phyloP scores from a whole-genome alignment of 2,797 vertebrate genomes.

The Tympanoctomys barrerae region DNA sequence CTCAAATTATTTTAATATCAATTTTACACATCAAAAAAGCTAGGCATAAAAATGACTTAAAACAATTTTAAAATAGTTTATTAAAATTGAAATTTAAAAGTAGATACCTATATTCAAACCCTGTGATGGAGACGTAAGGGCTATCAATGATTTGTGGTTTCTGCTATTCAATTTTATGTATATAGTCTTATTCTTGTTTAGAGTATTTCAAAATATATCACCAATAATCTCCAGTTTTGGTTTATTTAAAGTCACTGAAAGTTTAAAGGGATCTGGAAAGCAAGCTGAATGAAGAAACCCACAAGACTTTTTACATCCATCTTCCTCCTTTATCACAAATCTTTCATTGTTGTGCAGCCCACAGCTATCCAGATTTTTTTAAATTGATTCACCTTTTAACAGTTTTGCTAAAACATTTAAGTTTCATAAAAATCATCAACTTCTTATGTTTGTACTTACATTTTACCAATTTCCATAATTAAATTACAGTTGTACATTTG shows the following conservation, averaged over 20 bases:
- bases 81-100: conserved; percentile 57
- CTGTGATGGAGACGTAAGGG: background rate
- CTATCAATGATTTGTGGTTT: background rate
- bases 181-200: conserved; percentile 52
- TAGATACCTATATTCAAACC: background rate
- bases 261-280: conserved; percentile 35
- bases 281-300: conserved; percentile 16
- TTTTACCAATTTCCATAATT: conserved; percentile 69
- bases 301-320: conserved; percentile 46
- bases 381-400: conserved; percentile 57
- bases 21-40: conserved; percentile 29
- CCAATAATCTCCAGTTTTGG: background rate
- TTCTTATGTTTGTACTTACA: conserved; percentile 43
- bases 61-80: conserved; percentile 39
- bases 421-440: conserved; percentile 52
- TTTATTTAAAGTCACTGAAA: conserved; percentile 44
- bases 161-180: background rate
- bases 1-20: conserved; percentile 43
- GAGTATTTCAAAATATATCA: background rate
- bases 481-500: conserved; percentile 64
- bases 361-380: conserved; percentile 52
- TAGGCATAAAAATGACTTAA: background rate
- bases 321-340: background rate
- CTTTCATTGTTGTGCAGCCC: conserved; percentile 1
- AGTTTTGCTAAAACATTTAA: conserved; percentile 55